phyloP scores from a whole-genome alignment of 2,113 vertebrate species.

The Patagioenas fasciata region DNA sequence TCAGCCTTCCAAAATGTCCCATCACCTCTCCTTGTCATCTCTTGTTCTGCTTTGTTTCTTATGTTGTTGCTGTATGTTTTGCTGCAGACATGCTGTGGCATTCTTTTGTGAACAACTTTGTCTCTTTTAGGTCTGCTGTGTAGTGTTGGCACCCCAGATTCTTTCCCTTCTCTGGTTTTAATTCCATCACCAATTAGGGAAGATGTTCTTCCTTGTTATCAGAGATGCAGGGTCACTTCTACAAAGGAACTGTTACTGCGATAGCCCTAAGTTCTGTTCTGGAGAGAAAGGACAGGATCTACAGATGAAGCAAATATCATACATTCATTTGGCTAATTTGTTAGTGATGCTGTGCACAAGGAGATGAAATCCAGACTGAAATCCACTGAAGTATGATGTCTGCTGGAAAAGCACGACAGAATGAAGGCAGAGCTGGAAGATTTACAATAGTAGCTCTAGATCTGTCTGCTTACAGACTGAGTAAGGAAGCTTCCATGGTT shows the following conservation, averaged over 20 bases:
- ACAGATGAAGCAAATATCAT: neutral
- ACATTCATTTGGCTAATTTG: fast-evolving
- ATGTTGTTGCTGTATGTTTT: neutral
- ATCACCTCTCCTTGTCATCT: neutral
- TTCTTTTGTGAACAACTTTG: neutral
- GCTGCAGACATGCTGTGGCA: neutral
- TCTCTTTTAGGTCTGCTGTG: neutral
- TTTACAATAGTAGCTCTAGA: neutral
- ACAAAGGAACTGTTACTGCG: too few species aligned
- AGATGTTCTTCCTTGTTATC: neutral
- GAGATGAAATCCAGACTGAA: neutral
- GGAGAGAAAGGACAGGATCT: neutral
- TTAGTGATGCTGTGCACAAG: neutral
- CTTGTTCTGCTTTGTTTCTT: neutral
- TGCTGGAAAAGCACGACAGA: neutral
- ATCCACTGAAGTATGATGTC: fast-evolving
- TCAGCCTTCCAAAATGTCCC: conserved; percentile 33
- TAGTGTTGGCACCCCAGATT: neutral
- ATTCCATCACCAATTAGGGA: neutral
- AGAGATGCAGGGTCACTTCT: neutral
- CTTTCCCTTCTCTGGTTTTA: neutral
- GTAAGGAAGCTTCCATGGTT: neutral
- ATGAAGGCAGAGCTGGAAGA: neutral
- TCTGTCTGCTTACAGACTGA: neutral
- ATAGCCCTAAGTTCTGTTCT: neutral